These are phyloP conservation scores for Drosophila suzukii DNA, from an alignment of 1,140 invertebrate species.

Conservation along the genomic window DNA sequence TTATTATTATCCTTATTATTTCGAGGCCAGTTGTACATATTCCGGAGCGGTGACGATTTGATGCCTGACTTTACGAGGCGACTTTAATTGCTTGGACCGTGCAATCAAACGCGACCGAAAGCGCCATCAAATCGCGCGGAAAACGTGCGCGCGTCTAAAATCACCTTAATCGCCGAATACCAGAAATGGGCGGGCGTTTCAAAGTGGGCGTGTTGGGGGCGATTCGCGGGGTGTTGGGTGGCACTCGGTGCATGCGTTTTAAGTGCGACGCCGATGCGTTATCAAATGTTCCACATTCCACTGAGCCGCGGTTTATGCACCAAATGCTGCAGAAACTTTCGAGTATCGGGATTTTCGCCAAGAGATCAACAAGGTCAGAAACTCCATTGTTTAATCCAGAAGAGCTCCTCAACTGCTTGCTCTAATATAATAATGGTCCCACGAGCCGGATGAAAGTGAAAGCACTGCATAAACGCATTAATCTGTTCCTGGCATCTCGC, in stretches of 20 bases:
- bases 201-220: background rate
- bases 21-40: background rate
- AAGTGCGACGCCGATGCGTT: constrained; percentile 64
- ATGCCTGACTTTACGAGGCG: constrained; percentile 51
- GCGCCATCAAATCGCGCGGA: constrained; percentile 74
- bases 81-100: constrained; percentile 69
- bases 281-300: constrained; percentile 51
- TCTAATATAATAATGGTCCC: background rate
- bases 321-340: background rate
- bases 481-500: constrained; percentile 15
- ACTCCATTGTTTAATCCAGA: background rate
- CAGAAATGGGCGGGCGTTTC: background rate
- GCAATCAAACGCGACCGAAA: constrained; percentile 74
- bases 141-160: constrained; percentile 59
- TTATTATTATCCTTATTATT: background rate
- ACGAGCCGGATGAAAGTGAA: background rate
- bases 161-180: constrained; percentile 54
- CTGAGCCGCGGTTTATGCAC: constrained; percentile 31
- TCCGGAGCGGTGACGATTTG: constrained; percentile 25
- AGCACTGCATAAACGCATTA: constrained; percentile 49
- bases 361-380: background rate
- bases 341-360: background rate
- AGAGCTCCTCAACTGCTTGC: background rate
- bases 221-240: background rate
- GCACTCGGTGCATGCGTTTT: constrained; percentile 44